phyloP scores from a whole-genome alignment of 2,888 invertebrate species.

The Drosophila koepferae region DNA sequence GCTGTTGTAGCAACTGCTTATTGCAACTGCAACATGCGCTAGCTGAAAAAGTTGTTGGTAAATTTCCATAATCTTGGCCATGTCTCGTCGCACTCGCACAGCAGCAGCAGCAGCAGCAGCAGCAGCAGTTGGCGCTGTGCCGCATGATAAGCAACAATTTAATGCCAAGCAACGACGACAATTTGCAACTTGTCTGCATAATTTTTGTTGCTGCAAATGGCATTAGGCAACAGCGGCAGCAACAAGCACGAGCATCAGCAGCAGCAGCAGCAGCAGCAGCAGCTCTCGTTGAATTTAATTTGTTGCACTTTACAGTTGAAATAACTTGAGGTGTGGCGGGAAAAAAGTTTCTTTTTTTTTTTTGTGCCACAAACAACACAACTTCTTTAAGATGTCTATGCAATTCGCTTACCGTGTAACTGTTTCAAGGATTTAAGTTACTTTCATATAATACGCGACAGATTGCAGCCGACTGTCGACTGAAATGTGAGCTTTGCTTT shows the following conservation, averaged over 20 bases:
- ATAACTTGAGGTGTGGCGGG: constrained; percentile 64
- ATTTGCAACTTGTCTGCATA: constrained; percentile 65
- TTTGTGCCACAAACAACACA: constrained; percentile 5
- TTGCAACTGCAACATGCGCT: constrained; percentile 16
- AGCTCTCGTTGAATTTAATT: constrained; percentile 71
- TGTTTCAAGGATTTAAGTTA: background rate
- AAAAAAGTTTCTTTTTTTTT: constrained; percentile 10
- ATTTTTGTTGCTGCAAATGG: constrained; percentile 66
- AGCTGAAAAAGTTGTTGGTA: constrained; percentile 47
- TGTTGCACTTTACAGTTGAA: constrained; percentile 74
- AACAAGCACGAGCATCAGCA: constrained; percentile 31
- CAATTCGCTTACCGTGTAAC: constrained; percentile 27
- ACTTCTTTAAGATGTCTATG: constrained; percentile 26
- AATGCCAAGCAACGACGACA: constrained; percentile 41
- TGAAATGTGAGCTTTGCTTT: constrained; percentile 43
- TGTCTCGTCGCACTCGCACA: constrained; percentile 39
- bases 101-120: constrained; percentile 40
- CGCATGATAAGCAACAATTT: constrained; percentile 72
- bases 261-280: constrained; percentile 11
- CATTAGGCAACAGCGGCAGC: constrained; percentile 61
- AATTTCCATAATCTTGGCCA: constrained; percentile 75
- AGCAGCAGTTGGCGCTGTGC: constrained; percentile 21
- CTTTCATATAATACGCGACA: constrained; percentile 39
- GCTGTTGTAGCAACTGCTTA: constrained; percentile 39
- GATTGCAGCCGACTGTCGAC: constrained; percentile 22